These are phyloP conservation scores for Teinopalpus imperialis DNA, from an alignment of 2,888 invertebrate genomes.

Conservation along the genomic window DNA sequence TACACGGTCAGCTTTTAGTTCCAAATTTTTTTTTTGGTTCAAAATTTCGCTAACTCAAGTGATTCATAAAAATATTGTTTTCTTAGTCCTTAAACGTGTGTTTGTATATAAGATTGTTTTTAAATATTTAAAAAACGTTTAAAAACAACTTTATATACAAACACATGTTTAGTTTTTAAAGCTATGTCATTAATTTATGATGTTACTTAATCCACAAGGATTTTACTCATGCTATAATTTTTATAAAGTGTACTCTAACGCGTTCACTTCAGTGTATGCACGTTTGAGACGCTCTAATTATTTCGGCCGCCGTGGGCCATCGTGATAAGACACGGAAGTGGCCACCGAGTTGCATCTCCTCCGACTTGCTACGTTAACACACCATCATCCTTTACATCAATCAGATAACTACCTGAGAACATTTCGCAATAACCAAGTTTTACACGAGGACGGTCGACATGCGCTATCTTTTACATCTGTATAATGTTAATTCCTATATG, in stretches of 20 bases:
- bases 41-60: no score
- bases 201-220: no score
- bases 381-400: slow-evolving; percentile 41
- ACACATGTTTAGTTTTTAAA: no score
- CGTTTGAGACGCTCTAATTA: slow-evolving; percentile 55
- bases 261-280: slow-evolving; percentile 20
- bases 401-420: slow-evolving; percentile 31
- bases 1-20: no score
- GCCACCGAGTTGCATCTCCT: slow-evolving; percentile 29
- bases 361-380: slow-evolving; percentile 25
- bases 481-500: no score
- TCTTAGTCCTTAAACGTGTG: no score
- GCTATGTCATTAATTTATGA: no score
- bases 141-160: no score
- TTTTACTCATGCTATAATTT: slow-evolving; percentile 4
- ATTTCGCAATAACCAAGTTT: slow-evolving; percentile 36
- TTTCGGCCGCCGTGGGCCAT: slow-evolving; percentile 28
- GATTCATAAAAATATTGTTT: no score
- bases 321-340: slow-evolving; percentile 44
- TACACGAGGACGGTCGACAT: slow-evolving; percentile 30
- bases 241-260: slow-evolving; percentile 9
- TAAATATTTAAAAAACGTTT: no score
- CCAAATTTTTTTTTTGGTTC: no score
- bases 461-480: not conserved
- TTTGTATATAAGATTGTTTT: no score